Base-by-base conservation (phyloP, 2,797 vertebrate genomes). In the Mus caroli region DNA sequence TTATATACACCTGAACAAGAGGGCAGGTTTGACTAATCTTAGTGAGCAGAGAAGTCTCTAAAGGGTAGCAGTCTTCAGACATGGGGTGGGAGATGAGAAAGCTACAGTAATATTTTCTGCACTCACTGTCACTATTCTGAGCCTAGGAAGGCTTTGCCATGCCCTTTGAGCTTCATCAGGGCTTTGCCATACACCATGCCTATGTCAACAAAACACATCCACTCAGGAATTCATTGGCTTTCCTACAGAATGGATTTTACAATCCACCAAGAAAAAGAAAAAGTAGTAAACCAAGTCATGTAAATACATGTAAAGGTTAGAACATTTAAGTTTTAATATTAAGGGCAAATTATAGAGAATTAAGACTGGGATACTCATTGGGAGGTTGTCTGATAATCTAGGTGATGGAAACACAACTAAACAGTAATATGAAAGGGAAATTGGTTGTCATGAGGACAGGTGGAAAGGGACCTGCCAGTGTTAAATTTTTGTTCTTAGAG, bases 401-500 rank as follows among this genome's bases (percentile, higher is more conserved):
- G 40, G 79, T n/a, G 19, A 76, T 7, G 26, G 10, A 54, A 91
- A 52, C 20, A 10, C 46, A 89, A 83, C 31, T 88, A 31, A 22
- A 17, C 1, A 50, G 67, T 46, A 11, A 88, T 84, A 37, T 1
- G 19, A 37, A 91, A 20, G n/a, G 24, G 67, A 92, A 82, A 95
- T 3, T 75, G 26, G 15, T 71, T 37, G 31, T 94, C 90, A 56
- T 24, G 75, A 69, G 37, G 37, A 93, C 22, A 95, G 79, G 83
- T 67, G 82, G 77, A 71, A 96, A 64, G n/a, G 75, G 78, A 78
- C 86, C 87, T 78, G 40, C 19, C 64, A 52, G 0, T 88, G 43
- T 37, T 73, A 95, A 43, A 24, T 40, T 73, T 62, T 86, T 60
- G 91, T 73, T 91, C 50, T 82, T 62, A 12, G 26, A 89, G 43